Evolutionary conservation across 2,888 invertebrate species (phyloP), one percentile per base, ranked within the genome.

Genomic region (Mamestra brassicae): DNA sequence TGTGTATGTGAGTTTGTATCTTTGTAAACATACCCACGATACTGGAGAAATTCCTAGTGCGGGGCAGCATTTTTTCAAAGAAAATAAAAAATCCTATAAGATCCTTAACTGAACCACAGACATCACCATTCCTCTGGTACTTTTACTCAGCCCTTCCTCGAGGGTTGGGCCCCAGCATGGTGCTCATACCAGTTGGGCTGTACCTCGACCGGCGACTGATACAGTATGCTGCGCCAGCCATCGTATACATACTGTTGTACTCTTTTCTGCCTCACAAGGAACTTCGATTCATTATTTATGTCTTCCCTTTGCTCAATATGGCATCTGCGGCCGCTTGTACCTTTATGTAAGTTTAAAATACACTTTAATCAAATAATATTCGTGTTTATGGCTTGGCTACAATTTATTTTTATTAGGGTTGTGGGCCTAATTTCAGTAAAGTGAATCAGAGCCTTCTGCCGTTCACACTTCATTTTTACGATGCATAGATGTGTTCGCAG

Each of bases 181-280:
- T 98, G 11, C 96, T 99, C 64, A 97, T 99, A 71, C 99, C 99
- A 1, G 89, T 98, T 42, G 99, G 99, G 50, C 91, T 98, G 62
- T 97, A 97, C 84, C 96, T 98, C 85, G 98, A 99, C 90, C 95
- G 97, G 70, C 97, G 99, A 85, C 97, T 98, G 65, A 95, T 98
- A 66, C 97, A 97, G 67, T 93, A 98, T 65, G 97, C 97, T 6
- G 94, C 98, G 17, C 98, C 98, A 36, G 97, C 98, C 3, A 86
- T 98, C 71, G 93, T 97, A 54, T 99, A 99, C 95, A 98, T 99
- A 72, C 91, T 98, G 45, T 92, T 99, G n/a, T 99, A 98, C 93
- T 99, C 99, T 13, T 97, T 99, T 91, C 95, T 99, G 81, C 99
- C 99, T 0, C 99, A 99, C 93, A 99, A 99, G 93, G 99, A 99